Base-by-base conservation (phyloP, 2,888 invertebrate species). In the Cacoxenus indagator region DNA sequence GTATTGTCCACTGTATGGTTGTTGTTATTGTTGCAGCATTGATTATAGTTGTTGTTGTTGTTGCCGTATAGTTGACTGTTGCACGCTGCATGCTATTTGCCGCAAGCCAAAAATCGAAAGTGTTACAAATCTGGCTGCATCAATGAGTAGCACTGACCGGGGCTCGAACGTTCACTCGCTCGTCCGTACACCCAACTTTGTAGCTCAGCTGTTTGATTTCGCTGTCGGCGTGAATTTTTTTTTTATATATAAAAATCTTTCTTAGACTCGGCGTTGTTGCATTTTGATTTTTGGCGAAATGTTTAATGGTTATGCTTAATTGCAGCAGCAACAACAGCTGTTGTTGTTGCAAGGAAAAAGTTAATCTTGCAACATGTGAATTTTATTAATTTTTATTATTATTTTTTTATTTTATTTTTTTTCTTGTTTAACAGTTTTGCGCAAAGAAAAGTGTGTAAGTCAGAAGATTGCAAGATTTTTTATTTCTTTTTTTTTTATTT, bases 41-140 rank as follows among this genome's bases (percentile, higher is more conserved):
- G 37, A 37, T 19, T 43, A 37, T 43, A n/a, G 51, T 46, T 64
- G 6, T 48, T 17, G 64, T 64, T 64, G 29, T 64, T 43, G 64
- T 45, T 37, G 54, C 66, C 29, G 64, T 31, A 65, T 48, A 24
- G 70, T 51, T 64, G 71, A n/a, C n/a, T n/a, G n/a, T n/a, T n/a
- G n/a, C n/a, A n/a, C n/a, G n/a, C n/a, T n/a, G n/a, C n/a, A n/a
- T n/a, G n/a, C n/a, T n/a, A n/a, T n/a, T 69, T 73, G 71, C 72
- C 73, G 78, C 75, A 69, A 19, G 64, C 67, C 66, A 46, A 69
- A 48, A 75, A 82, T 75, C 67, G 82, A 84, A 84, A 78, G 77
- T 83, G 78, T 79, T 79, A 76, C 81, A 71, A 76, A 79, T 78
- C 71, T 76, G 71, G 69, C 72, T 75, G 67, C 66, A 70, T 72